These are phyloP conservation scores for Hyposoter dolosus DNA, from an alignment of 2,888 invertebrate species.

Conservation along the genomic window DNA sequence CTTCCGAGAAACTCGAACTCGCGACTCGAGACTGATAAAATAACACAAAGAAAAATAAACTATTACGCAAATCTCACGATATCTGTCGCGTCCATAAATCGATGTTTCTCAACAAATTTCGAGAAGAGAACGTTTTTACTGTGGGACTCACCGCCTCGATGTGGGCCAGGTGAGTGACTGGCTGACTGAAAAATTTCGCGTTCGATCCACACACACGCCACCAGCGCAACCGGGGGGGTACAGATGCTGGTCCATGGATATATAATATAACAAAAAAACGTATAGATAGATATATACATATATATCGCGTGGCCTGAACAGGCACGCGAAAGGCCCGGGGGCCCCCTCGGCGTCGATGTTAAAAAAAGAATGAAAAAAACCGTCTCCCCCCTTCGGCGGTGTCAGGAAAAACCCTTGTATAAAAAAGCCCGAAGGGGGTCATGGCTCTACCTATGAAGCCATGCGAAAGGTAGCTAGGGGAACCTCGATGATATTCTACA, in stretches of 20 bases:
- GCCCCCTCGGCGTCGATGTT: constrained; percentile 76
- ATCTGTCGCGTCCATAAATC: neutral
- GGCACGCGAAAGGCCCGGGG: constrained; percentile 76
- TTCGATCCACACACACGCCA: constrained; percentile 75
- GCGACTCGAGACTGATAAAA: constrained; percentile 42
- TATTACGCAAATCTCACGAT: constrained; percentile 18
- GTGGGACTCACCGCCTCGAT: constrained; percentile 78
- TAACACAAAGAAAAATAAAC: neutral
- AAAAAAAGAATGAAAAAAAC: constrained; percentile 74
- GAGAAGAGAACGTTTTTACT: constrained; percentile 68
- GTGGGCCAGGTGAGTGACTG: constrained; percentile 84
- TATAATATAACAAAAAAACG: constrained; percentile 59
- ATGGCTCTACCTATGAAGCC: constrained; percentile 76
- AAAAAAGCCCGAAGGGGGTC: constrained; percentile 83
- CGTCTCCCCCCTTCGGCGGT: constrained; percentile 70
- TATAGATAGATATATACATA: constrained; percentile 42
- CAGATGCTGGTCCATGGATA: constrained; percentile 83
- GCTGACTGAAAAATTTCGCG: constrained; percentile 83
- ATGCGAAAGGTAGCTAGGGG: constrained; percentile 72
- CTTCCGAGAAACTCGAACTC: constrained; percentile 44
- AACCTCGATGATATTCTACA: constrained; percentile 65
- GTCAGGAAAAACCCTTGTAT: constrained; percentile 81
- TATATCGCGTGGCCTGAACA: constrained; percentile 76
- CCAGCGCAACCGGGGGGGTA: constrained; percentile 77
- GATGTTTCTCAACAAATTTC: neutral